Conservation (phyloP, 1,140 invertebrate genomes). For the Stenopsyche tienmushanensis region DNA sequence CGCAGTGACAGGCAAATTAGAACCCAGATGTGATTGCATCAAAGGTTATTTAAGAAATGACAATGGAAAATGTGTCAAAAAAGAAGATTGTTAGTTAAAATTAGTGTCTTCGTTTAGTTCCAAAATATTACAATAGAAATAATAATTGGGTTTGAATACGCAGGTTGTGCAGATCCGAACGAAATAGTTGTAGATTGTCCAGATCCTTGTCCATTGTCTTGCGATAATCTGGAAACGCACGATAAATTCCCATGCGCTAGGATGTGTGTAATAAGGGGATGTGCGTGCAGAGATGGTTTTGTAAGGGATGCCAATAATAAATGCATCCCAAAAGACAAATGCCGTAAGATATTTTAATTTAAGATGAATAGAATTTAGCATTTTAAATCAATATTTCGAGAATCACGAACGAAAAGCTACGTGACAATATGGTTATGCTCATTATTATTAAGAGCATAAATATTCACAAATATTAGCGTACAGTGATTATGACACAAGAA, state of each 20-base stretch:
- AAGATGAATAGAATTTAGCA: neutral
- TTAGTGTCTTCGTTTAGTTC: neutral
- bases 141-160: neutral
- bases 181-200: slow-evolving; percentile 26
- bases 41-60: slow-evolving; percentile 4
- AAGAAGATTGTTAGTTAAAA: slow-evolving; percentile 10
- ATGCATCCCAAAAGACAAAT: slow-evolving; percentile 22
- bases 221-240: slow-evolving; percentile 20
- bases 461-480: neutral
- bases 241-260: slow-evolving; percentile 1
- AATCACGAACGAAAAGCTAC: no score
- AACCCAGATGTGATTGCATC: slow-evolving; percentile 4
- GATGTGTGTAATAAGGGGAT: slow-evolving; percentile 22
- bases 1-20: no score
- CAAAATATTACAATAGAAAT: neutral
- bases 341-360: slow-evolving; percentile 29
- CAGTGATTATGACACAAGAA: neutral
- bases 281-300: slow-evolving; percentile 24
- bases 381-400: neutral
- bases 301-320: slow-evolving; percentile 18
- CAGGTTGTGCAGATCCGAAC: slow-evolving; percentile 29
- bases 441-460: no score
- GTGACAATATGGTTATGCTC: no score
- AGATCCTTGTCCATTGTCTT: slow-evolving; percentile 30
- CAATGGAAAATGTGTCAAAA: slow-evolving; percentile 4